These are phyloP conservation scores for Morpho achilles DNA, from an alignment of 2,888 invertebrate species.

Conservation along the genomic window DNA sequence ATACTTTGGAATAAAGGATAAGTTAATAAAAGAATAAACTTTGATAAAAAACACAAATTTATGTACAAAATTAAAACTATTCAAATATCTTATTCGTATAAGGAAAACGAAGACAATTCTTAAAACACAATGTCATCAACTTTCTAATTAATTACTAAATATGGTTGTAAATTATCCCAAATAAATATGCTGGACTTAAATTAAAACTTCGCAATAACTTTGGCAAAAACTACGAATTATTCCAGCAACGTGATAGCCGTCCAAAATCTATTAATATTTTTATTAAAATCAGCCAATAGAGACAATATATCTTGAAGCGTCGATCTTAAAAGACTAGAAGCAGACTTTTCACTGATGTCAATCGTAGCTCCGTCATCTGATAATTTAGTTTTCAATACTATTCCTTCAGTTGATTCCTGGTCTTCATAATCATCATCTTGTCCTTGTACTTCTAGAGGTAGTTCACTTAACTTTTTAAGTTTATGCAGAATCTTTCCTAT, in stretches of 20 bases:
- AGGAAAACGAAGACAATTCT: background rate
- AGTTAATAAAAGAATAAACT: background rate
- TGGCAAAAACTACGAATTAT: constrained; percentile 30
- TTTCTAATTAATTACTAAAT: background rate
- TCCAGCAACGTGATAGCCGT: constrained; percentile 52
- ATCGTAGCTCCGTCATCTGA: constrained; percentile 43
- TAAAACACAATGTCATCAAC: constrained; percentile 7
- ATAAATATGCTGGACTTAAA: too few species aligned
- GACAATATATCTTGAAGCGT: constrained; percentile 49
- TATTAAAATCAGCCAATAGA: constrained; percentile 55
- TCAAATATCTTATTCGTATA: background rate
- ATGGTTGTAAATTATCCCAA: background rate
- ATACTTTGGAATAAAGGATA: too few species aligned
- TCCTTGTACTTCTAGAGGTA: constrained; percentile 36
- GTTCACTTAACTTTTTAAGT: constrained; percentile 44
- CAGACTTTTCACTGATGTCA: constrained; percentile 40
- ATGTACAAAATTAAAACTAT: constrained; percentile 20
- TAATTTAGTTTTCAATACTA: constrained; percentile 44
- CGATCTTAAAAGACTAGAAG: constrained; percentile 46
- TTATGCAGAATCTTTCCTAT: constrained; percentile 47
- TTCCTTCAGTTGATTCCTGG: constrained; percentile 32
- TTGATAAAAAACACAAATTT: constrained; percentile 1
- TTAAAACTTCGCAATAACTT: too few species aligned
- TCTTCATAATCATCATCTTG: constrained; percentile 31
- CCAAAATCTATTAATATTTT: constrained; percentile 58